Evolutionary conservation across 2,113 vertebrate species (phyloP), one percentile per base, ranked within the genome.

Genomic region (Tyto alba): DNA sequence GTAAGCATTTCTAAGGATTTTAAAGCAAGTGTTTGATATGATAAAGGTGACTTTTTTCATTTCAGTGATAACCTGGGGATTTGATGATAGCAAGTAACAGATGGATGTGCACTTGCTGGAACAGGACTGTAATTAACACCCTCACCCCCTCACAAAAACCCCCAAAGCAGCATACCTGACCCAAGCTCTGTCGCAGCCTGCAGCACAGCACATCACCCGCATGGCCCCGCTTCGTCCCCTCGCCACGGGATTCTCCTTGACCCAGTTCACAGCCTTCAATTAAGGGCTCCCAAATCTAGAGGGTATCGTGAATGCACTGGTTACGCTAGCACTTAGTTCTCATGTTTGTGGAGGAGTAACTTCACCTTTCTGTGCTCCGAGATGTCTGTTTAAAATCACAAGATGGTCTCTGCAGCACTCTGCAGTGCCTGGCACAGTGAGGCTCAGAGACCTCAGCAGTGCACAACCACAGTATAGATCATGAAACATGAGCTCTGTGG

Each of bases 261-360:
- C 34, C 66, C 53, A 68, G 3, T 62, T 81, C 47, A 20, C 0
- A 68, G 57, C 63, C n/a, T 76, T 47, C 48, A 77, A 22, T 53
- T 27, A 59, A 93, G 32, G 73, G 78, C 87, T 81, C 17, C 43
- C 50, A n/a, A 57, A 10, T 8, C 45, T 56, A 53, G 48, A 4
- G 11, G 66, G 3, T 5, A 7, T 6, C 5, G 6, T 17, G 30
- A 10, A 10, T 36, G 74, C 12, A 9, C 38, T 50, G 50, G 4
- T 25, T 18, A 14, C 38, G 85, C 38, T 30, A 50, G n/a, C 0
- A 6, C 16, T 62, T 16, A 14, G 75, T 34, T 71, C 60, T 66
- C 0, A 0, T 9, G 2, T 40, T 26, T 74, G 4, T 32, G 16
- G 38, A 45, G n/a, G 48, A 8, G 6, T 50, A 76, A 25, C 9